Conservation (phyloP, 2,113 vertebrate species). For the Podarcis muralis region DNA sequence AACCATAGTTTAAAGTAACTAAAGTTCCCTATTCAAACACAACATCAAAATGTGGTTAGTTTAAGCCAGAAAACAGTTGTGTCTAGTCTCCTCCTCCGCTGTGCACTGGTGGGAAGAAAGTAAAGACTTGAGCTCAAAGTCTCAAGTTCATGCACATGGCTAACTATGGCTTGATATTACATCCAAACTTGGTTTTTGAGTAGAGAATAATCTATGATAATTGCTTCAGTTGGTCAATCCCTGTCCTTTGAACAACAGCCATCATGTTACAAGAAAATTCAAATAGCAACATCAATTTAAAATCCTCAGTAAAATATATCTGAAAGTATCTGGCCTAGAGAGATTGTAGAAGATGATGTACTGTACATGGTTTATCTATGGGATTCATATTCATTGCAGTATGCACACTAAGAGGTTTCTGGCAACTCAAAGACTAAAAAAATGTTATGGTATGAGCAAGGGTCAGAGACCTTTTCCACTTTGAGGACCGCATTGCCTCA, state of each 20-base stretch:
- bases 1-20: not conserved
- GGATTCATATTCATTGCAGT: slow-evolving; percentile 16
- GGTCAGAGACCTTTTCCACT: too few species aligned
- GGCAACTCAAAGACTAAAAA: too few species aligned
- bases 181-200: not conserved
- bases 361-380: not conserved
- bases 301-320: not conserved
- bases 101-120: not conserved
- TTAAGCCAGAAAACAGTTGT: not conserved
- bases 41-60: not conserved
- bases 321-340: not conserved
- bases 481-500: too few species aligned
- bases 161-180: not conserved
- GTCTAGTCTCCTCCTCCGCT: not conserved
- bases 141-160: not conserved
- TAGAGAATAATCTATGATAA: not conserved
- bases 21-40: not conserved
- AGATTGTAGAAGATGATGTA: slow-evolving; percentile 3
- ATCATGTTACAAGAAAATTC: too few species aligned
- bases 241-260: not conserved
- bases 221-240: not conserved
- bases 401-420: too few species aligned
- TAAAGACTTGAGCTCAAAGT: not conserved
- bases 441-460: too few species aligned
- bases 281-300: slow-evolving; percentile 13